phyloP scores from a whole-genome alignment of 2,888 invertebrate genomes.

The Ceratothoa steindachneri region DNA sequence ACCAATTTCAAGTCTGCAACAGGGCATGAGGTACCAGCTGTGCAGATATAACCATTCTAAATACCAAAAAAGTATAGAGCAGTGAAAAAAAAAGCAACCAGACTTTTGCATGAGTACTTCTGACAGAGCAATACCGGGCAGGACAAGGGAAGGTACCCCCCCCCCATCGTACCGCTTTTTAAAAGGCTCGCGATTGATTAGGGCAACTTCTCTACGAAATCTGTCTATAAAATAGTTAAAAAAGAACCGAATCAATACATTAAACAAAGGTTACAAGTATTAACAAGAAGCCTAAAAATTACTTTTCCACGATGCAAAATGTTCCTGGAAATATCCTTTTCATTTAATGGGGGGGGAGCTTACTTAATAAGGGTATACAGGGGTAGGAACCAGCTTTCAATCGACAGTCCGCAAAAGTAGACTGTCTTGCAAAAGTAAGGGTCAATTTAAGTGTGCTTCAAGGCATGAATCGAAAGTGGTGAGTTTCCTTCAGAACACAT shows the following conservation, averaged over 20 bases:
- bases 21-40: conserved; percentile 6
- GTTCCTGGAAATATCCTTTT: too few relatives aligned
- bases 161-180: neutral
- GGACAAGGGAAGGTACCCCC: neutral
- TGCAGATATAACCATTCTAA: conserved; percentile 13
- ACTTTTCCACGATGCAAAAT: neutral
- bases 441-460: too few relatives aligned
- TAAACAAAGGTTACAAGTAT: neutral
- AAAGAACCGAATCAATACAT: neutral
- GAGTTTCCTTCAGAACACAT: too few relatives aligned
- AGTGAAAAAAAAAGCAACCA: conserved; percentile 1
- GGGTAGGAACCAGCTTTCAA: too few relatives aligned
- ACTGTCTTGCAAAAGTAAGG: too few relatives aligned
- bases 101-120: neutral
- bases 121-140: neutral
- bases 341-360: too few relatives aligned
- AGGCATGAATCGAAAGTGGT: too few relatives aligned
- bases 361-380: too few relatives aligned
- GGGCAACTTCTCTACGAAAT: neutral
- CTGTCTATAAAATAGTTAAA: neutral
- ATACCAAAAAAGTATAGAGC: conserved; percentile 14
- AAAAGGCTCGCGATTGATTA: too few relatives aligned
- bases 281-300: neutral
- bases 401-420: too few relatives aligned
- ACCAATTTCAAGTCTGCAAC: conserved; percentile 5